phyloP scores from a whole-genome alignment of 92 coral and sea anemone genomes.

The Siderastrea siderea region DNA sequence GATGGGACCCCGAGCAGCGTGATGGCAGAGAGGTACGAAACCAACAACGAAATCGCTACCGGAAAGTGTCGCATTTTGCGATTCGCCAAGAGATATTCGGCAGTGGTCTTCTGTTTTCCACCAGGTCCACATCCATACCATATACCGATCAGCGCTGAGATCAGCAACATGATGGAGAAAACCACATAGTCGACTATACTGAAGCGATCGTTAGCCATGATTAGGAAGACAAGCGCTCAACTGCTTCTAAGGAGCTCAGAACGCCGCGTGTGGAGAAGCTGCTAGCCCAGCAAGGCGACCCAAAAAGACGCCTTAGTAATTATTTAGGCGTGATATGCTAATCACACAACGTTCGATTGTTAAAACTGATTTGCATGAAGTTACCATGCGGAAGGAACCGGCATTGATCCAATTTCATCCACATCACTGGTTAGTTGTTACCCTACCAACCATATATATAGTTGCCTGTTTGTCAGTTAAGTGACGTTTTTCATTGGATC shows the following conservation, averaged over 20 bases:
- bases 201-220: slow-evolving; percentile 49
- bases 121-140: slow-evolving; percentile 94
- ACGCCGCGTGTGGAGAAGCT: neutral
- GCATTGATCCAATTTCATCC: neutral
- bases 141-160: slow-evolving; percentile 90
- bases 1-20: slow-evolving; percentile 95
- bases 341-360: neutral
- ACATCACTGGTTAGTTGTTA: neutral
- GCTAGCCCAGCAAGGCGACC: neutral
- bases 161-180: slow-evolving; percentile 84
- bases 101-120: slow-evolving; percentile 86
- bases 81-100: slow-evolving; percentile 89
- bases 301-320: neutral
- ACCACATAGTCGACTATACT: slow-evolving; percentile 89
- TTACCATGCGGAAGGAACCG: slow-evolving; percentile 1
- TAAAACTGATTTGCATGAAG: slow-evolving; percentile 20
- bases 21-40: slow-evolving; percentile 94
- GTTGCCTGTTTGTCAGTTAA: neutral
- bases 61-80: slow-evolving; percentile 86
- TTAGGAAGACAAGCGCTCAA: neutral
- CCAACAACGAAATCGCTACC: slow-evolving; percentile 91
- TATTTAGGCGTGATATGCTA: slow-evolving; percentile 26
- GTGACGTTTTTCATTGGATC: neutral
- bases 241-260: neutral
- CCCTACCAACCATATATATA: neutral